Conservation (phyloP, 1,140 invertebrate species). For the Lucilia cuprina region DNA sequence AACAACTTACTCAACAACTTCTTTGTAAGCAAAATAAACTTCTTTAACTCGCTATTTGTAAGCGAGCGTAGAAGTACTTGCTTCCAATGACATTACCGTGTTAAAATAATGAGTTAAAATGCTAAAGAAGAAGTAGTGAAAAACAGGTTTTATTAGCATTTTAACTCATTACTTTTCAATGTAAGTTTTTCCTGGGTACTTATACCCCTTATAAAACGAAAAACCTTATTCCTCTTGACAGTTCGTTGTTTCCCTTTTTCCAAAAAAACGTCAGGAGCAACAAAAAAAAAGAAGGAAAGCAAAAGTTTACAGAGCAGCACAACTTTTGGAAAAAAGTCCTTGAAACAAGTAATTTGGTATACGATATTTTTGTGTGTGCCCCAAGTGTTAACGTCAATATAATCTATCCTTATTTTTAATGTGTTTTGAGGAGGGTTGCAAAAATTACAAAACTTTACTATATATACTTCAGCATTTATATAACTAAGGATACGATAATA, state of each 20-base stretch:
- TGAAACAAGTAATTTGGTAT: not conserved
- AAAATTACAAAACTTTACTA: not conserved
- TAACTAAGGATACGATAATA: not conserved
- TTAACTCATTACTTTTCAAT: too few species aligned
- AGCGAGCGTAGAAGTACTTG: too few species aligned
- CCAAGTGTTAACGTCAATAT: not conserved
- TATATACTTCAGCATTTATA: not conserved
- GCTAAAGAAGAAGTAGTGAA: too few species aligned
- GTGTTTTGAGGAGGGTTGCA: not conserved
- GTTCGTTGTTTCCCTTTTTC: not conserved
- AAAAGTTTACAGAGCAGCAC: not conserved
- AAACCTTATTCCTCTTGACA: not conserved
- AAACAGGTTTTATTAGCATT: too few species aligned
- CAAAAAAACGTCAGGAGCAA: not conserved
- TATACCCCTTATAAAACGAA: too few species aligned
- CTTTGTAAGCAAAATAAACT: too few species aligned
- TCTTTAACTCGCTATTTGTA: too few species aligned
- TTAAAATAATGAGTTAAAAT: too few species aligned
- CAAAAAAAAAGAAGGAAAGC: not conserved
- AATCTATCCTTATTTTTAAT: not conserved
- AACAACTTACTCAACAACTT: too few species aligned
- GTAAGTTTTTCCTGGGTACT: too few species aligned
- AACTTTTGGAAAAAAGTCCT: not conserved
- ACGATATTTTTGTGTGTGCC: not conserved
- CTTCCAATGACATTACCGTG: too few species aligned